Conservation (phyloP, 2,888 invertebrate genomes). For the Julus scandinavius region DNA sequence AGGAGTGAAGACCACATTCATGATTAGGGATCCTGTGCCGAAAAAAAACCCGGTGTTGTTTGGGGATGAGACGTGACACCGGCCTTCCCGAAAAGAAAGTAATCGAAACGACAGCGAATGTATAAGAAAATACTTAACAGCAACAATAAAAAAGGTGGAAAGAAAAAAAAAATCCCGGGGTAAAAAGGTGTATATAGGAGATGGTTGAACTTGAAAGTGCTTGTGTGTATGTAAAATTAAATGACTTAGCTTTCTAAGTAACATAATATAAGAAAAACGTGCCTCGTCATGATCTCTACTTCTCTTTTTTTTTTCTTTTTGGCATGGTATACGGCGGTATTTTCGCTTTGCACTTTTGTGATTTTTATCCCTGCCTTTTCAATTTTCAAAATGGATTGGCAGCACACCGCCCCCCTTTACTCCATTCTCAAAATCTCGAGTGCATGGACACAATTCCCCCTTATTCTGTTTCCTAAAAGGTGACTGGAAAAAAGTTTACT, state of each 20-base stretch:
- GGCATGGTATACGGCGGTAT: constrained; percentile 2
- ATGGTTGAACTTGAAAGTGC: constrained; percentile 42
- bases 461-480: constrained; percentile 23
- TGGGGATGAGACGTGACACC: constrained; percentile 42
- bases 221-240: constrained; percentile 38
- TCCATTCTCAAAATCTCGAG: constrained; percentile 39
- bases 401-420: constrained; percentile 34
- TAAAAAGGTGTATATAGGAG: constrained; percentile 5
- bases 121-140: constrained; percentile 42
- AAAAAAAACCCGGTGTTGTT: constrained; percentile 8
- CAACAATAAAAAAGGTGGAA: constrained; percentile 28
- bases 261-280: constrained; percentile 42
- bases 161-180: neutral
- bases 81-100: constrained; percentile 34
- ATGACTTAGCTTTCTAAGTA: constrained; percentile 42
- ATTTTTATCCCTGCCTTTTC: constrained; percentile 42
- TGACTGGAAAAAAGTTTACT: constrained; percentile 39
- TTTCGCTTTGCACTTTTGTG: constrained; percentile 42
- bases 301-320: neutral
- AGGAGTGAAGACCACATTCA: constrained; percentile 34
- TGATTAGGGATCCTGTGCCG: constrained; percentile 23
- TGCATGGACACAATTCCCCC: constrained; percentile 35
- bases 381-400: constrained; percentile 42
- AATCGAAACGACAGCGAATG: constrained; percentile 35
- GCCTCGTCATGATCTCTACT: constrained; percentile 42